These are phyloP conservation scores for Limulus polyphemus DNA, from an alignment of 2,888 invertebrate genomes.

Conservation along the genomic window DNA sequence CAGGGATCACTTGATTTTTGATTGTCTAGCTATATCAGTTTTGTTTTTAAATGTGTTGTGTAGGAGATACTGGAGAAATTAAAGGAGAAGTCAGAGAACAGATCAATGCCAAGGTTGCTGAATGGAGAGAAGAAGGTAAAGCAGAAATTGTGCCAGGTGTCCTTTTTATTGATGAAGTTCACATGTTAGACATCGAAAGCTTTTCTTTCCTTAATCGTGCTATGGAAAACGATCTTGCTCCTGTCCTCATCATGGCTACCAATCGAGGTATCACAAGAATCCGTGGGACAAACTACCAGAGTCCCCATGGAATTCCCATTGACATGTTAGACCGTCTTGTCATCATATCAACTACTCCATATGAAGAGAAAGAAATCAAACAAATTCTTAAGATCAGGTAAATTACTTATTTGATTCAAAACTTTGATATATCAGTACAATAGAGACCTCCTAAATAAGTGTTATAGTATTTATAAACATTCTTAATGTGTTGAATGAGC, in stretches of 20 bases:
- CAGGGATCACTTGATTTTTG: conserved; percentile 6
- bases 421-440: too few relatives aligned
- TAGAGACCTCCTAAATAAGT: too few relatives aligned
- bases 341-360: conserved; percentile 89
- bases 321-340: conserved; percentile 91
- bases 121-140: conserved; percentile 99
- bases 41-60: conserved; percentile 9
- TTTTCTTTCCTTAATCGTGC: conserved; percentile 97
- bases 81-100: conserved; percentile 95
- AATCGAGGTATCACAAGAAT: conserved; percentile 90
- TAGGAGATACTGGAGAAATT: conserved; percentile 97
- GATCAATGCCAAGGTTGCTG: conserved; percentile 91
- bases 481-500: too few relatives aligned
- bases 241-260: conserved; percentile 97
- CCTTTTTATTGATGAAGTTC: conserved; percentile 91
- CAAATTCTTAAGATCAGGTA: conserved; percentile 79
- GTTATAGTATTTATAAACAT: too few relatives aligned
- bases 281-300: conserved; percentile 80
- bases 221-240: conserved; percentile 91
- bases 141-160: conserved; percentile 98
- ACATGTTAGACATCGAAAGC: conserved; percentile 98
- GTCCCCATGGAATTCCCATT: conserved; percentile 94
- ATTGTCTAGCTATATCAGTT: neutral
- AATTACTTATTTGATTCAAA: conserved; percentile 2
- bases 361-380: conserved; percentile 71